phyloP scores from a whole-genome alignment of 2,113 vertebrate genomes.

The Ondatra zibethicus region DNA sequence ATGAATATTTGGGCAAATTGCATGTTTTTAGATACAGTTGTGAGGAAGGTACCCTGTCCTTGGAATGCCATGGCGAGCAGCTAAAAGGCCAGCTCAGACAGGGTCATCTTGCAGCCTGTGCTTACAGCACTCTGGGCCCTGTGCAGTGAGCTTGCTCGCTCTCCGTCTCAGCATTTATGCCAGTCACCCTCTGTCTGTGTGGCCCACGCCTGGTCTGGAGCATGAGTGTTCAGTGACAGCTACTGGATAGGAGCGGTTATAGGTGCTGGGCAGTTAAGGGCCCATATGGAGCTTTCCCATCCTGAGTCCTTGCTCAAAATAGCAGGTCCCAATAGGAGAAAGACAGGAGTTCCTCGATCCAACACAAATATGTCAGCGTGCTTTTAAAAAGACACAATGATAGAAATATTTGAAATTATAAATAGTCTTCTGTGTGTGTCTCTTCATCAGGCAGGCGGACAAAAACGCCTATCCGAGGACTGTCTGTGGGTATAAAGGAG shows the following conservation, averaged over 20 bases:
- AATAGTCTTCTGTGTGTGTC: not conserved
- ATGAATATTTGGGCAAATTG: not conserved
- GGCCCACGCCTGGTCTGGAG: accelerated
- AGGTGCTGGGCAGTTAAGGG: not conserved
- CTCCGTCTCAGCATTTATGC: not conserved
- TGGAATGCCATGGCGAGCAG: not conserved
- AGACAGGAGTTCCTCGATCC: not conserved
- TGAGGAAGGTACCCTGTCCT: not conserved
- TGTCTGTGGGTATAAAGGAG: not conserved
- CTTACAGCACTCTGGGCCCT: not conserved
- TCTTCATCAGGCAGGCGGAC: not conserved
- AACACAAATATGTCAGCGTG: not conserved
- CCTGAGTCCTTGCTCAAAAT: not conserved
- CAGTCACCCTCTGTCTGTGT: not conserved
- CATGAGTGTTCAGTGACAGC: not conserved
- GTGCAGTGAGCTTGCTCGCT: too few species aligned
- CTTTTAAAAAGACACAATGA: not conserved
- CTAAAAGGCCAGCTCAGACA: too few species aligned
- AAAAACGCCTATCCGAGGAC: not conserved
- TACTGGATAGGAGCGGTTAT: accelerated
- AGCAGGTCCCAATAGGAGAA: not conserved
- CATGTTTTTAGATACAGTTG: too few species aligned
- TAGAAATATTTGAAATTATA: not conserved
- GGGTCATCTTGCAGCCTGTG: not conserved
- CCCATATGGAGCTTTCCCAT: not conserved